phyloP scores from a whole-genome alignment of 2,113 vertebrate genomes.

The Onychorhynchus coronatus region DNA sequence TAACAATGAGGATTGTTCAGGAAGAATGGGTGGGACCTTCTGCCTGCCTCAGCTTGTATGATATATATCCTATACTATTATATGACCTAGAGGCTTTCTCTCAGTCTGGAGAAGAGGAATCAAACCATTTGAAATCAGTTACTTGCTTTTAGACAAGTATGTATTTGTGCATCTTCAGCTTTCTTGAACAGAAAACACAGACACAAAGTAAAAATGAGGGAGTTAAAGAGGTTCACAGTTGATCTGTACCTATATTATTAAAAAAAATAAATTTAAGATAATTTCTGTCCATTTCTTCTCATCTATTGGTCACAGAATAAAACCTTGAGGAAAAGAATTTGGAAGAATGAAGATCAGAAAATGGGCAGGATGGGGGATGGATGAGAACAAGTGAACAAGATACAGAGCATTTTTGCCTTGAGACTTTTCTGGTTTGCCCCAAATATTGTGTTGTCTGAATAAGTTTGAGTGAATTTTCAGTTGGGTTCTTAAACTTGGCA shows the following conservation, averaged over 20 bases:
- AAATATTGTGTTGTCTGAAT: not conserved
- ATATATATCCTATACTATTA: conserved; percentile 24
- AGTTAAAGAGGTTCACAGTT: not conserved
- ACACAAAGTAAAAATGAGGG: not conserved
- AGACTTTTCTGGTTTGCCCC: not conserved
- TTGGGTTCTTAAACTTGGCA: not conserved
- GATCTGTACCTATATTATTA: not conserved
- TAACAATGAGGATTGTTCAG: conserved; percentile 64
- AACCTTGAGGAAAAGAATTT: not conserved
- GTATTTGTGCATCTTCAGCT: not conserved
- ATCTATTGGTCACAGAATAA: not conserved
- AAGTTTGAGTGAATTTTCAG: conserved; percentile 10
- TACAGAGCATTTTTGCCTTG: not conserved
- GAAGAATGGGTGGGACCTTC: conserved; percentile 46
- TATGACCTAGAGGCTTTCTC: conserved; percentile 40
- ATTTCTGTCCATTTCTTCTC: not conserved
- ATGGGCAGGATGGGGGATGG: not conserved
- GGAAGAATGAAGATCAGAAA: not conserved
- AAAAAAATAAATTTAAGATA: too few relatives aligned
- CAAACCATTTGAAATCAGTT: conserved; percentile 5
- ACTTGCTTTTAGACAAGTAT: not conserved
- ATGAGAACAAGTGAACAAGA: not conserved
- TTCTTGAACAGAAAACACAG: not conserved
- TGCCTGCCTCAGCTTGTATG: conserved; percentile 52
- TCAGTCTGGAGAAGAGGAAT: not conserved